Base-by-base conservation (phyloP, 2,888 invertebrate species). In the Mythimna albipuncta region DNA sequence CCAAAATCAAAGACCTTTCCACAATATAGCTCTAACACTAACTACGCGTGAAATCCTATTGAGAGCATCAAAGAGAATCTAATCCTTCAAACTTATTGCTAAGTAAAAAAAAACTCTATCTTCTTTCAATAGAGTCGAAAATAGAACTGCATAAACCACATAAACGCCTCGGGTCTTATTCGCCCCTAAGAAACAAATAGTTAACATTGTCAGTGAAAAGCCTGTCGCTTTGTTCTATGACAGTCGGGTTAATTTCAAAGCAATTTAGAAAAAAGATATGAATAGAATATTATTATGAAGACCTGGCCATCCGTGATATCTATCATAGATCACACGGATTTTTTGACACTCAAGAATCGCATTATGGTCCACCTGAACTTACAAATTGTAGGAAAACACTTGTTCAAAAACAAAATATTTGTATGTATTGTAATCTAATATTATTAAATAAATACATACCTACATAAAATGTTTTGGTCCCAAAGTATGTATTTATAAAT, bases 11-110 rank as follows among this genome's bases (percentile, higher is more conserved):
- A 95, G 94, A 89, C 90, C 88, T 91, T 92, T 95, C 93, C 93
- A 92, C 92, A 93, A 91, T 95, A 93, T 93, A 95, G 91, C 94
- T 93, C 92, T 91, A 92, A 89, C 93, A 93, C 94, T 95, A 95
- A 95, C 95, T 92, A 95, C 89, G 93, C 95, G 94, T 95, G 93
- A 95, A 95, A 95, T 96, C 95, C 92, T 93, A 93, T 96, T 95
- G 93, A 91, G 91, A 93, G 91, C 94, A 91, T 95, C 95, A 95
- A 95, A 95, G 95, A 93, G 90, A 81, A 87, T 89, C 88, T 91
- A 91, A 93, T 92, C 90, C 91, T 85, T 79, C 70, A 68, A 63
- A 65, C 71, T 63, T 66, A 55, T 47, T 61, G 55, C 62, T 76
- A n/a, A 50, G 62, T 68, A 35, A 75, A 83, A 80, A 80, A 67